A percentile compares a stretch with the other conserved stretches of the same genome.
Conservation (phyloP, 1,140 invertebrate genomes). For the Steinernema khuongi region DNA sequence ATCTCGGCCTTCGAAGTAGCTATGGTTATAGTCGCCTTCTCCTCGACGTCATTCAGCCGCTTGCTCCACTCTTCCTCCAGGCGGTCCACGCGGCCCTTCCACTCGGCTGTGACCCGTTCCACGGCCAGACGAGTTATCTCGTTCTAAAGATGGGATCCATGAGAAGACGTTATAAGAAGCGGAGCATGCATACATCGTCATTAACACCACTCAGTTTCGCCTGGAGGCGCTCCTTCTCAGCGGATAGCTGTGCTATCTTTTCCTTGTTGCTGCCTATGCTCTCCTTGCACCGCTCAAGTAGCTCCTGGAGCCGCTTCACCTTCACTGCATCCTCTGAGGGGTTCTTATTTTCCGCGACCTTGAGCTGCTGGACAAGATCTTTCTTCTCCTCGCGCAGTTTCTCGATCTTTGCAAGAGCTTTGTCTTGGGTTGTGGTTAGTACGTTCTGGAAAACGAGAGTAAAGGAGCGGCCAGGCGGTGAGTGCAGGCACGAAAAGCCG, state of each 20-base stretch:
- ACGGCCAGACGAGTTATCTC: neutral
- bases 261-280: conserved; percentile 23
- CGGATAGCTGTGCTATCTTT: conserved; percentile 1
- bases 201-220: conserved; percentile 13
- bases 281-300: conserved; percentile 23
- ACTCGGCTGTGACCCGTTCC: neutral
- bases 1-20: conserved; percentile 25
- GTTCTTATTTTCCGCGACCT: neutral
- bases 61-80: conserved; percentile 17
- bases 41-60: conserved; percentile 16
- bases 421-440: conserved; percentile 21
- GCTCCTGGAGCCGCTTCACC: conserved; percentile 20
- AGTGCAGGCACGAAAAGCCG: neutral
- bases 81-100: neutral
- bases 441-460: neutral
- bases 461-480: neutral
- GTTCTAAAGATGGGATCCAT: neutral
- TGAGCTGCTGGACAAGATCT: neutral
- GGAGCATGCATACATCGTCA: conserved; percentile 18
- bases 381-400: conserved; percentile 18
- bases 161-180: neutral
- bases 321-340: conserved; percentile 17
- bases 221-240: neutral
- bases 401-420: conserved; percentile 21
- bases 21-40: conserved; percentile 1